Base-by-base conservation (phyloP, 1,140 invertebrate species). In the Asbolus verrucosus region DNA sequence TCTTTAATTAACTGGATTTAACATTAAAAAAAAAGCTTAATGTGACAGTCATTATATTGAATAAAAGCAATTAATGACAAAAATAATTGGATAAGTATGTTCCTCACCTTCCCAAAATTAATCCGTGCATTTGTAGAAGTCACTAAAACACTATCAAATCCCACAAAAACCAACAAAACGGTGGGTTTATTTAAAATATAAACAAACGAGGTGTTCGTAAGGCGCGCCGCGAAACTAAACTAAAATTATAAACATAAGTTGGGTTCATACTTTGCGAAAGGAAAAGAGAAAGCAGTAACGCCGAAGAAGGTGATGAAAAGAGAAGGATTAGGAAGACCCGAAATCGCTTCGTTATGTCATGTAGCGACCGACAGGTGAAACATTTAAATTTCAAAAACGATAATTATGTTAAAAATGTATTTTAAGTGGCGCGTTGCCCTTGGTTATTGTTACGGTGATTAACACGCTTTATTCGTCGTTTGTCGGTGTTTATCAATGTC, bases 71-170 rank as follows among this genome's bases (percentile, higher is more conserved):
- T n/a, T n/a, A n/a, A n/a, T n/a, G n/a, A n/a, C n/a, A n/a, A n/a
- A n/a, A n/a, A n/a, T n/a, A n/a, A n/a, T n/a, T n/a, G n/a, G n/a
- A n/a, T n/a, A n/a, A n/a, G n/a, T 13, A 6, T 6, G 13, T 27
- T 59, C 30, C 67, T 24, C 24, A 70, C 68, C 68, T 46, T 6
- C 38, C 68, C 24, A 61, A 36, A 50, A 69, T 65, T 50, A 61
- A 70, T 70, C 68, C 68, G 33, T 70, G 61, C 68, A 70, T 70
- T 18, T 16, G 59, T 36, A 18, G 33, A 70, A 4, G n/a, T 18
- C 31, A 38, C 60, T 62, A 5, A 18, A n/a, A 60, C 31, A 15
- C 6, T 24, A 13, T 19, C 14, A 19, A 18, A 21, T 9, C 36
- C 14, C 16, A 33, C 16, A 36, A 61, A 38, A 9, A 1, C 14